phyloP scores from a whole-genome alignment of 2,113 vertebrate genomes.

The Plestiodon gilberti region DNA sequence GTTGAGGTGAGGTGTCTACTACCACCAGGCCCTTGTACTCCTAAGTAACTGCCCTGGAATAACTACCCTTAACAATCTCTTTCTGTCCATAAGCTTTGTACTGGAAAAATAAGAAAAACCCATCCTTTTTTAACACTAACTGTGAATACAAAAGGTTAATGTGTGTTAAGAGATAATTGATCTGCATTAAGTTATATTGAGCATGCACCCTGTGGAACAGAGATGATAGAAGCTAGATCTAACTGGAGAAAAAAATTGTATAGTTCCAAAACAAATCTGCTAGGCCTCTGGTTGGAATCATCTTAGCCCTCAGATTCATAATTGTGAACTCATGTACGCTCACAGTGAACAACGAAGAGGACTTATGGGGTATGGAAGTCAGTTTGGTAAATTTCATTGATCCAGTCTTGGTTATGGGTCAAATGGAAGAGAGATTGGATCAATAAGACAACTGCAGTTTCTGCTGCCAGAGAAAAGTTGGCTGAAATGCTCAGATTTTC shows the following conservation, averaged over 20 bases:
- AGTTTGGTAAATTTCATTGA: background rate
- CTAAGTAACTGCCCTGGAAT: background rate
- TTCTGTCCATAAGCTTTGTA: background rate
- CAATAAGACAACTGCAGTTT: background rate
- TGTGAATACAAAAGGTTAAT: conserved; percentile 8
- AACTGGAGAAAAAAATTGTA: background rate
- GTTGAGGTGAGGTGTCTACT: background rate
- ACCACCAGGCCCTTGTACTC: background rate
- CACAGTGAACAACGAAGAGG: background rate
- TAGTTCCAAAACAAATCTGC: background rate
- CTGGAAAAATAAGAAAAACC: background rate
- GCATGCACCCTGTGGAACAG: background rate
- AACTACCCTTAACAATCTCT: background rate
- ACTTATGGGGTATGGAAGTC: background rate
- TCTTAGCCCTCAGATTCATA: background rate
- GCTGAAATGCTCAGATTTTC: background rate
- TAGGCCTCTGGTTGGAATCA: background rate
- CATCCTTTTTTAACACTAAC: background rate
- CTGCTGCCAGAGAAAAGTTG: background rate
- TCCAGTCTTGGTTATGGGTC: background rate
- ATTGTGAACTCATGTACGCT: too few species aligned
- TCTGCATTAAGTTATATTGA: conserved; percentile 1
- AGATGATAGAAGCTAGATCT: background rate
- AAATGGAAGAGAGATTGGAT: background rate
- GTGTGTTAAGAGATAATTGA: conserved; percentile 9